Evolutionary conservation across 2,797 vertebrate species (phyloP).

Genomic region (Amniataba percoides): DNA sequence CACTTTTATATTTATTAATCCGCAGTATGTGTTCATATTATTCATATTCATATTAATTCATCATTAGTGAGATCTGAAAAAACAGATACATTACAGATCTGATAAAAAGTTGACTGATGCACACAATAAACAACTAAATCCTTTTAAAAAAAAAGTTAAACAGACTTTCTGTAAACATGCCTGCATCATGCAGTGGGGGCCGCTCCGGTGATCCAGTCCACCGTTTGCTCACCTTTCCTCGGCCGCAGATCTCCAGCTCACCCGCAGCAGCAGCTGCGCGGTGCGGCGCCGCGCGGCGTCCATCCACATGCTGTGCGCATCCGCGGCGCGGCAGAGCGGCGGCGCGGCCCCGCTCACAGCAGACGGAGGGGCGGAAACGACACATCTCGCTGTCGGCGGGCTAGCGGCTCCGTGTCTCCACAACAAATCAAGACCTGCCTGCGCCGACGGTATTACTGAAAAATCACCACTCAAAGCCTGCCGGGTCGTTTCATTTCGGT

Average conservation of each 20-base stretch:
- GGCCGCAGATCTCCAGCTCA: slow-evolving; percentile 38
- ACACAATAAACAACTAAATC: too few species aligned
- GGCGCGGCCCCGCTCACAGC: slow-evolving; percentile 1
- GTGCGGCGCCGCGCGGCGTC: too few species aligned
- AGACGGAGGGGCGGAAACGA: slow-evolving; percentile 78
- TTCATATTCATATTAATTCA: too few species aligned
- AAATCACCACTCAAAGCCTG: not conserved
- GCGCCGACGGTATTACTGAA: not conserved
- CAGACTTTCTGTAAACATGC: too few species aligned
- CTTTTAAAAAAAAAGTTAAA: too few species aligned
- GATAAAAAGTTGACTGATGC: too few species aligned
- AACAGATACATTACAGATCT: too few species aligned
- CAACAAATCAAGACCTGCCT: slow-evolving; percentile 49
- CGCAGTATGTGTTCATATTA: too few species aligned
- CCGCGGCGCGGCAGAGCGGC: too few species aligned
- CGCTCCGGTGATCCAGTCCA: slow-evolving; percentile 11
- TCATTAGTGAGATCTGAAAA: too few species aligned
- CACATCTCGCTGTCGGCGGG: slow-evolving; percentile 45
- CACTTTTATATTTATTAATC: too few species aligned
- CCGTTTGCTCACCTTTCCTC: not conserved
- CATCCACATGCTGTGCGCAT: too few species aligned
- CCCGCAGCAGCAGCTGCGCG: fast-evolving
- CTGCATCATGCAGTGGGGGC: not conserved
- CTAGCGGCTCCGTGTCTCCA: slow-evolving; percentile 45
- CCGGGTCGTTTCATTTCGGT: slow-evolving; percentile 14